Evolutionary conservation across 2,888 invertebrate genomes (phyloP).

Genomic region (Tipula unca): DNA sequence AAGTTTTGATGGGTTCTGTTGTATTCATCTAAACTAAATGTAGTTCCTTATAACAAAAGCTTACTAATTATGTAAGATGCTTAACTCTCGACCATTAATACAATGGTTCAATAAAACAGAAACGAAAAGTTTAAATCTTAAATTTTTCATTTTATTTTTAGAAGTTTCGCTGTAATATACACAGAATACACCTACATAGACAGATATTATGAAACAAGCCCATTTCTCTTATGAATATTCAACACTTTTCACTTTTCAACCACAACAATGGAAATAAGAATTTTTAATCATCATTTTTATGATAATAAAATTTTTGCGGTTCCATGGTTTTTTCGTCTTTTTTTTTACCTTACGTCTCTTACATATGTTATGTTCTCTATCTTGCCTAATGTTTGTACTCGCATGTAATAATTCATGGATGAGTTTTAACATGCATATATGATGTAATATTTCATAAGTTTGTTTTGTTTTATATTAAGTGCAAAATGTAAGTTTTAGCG

Average conservation of each 20-base stretch:
- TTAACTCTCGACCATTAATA: not conserved
- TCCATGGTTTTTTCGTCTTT: not conserved
- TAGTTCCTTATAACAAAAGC: too few relatives aligned
- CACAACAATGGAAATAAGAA: not conserved
- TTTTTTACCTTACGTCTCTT: not conserved
- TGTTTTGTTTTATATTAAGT: not conserved
- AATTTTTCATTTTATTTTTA: not conserved
- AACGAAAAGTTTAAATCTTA: not conserved
- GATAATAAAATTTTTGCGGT: not conserved
- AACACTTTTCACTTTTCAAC: not conserved
- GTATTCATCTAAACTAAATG: too few relatives aligned
- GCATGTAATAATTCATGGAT: not conserved
- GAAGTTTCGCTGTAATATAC: not conserved
- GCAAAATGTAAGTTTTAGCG: not conserved
- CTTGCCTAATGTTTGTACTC: too few relatives aligned
- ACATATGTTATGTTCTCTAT: not conserved
- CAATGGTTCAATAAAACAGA: not conserved
- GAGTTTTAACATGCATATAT: not conserved
- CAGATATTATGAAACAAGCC: not conserved
- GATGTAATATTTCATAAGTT: not conserved
- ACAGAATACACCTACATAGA: not conserved
- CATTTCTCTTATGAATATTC: constrained; percentile 8
- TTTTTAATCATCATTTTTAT: not conserved
- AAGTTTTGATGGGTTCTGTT: too few relatives aligned
- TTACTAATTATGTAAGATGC: not conserved